A percentile compares a stretch with the other conserved stretches of the same genome.
These are phyloP conservation scores for Saccostrea cuccullata DNA, from an alignment of 1,140 invertebrate genomes.

Conservation along the genomic window DNA sequence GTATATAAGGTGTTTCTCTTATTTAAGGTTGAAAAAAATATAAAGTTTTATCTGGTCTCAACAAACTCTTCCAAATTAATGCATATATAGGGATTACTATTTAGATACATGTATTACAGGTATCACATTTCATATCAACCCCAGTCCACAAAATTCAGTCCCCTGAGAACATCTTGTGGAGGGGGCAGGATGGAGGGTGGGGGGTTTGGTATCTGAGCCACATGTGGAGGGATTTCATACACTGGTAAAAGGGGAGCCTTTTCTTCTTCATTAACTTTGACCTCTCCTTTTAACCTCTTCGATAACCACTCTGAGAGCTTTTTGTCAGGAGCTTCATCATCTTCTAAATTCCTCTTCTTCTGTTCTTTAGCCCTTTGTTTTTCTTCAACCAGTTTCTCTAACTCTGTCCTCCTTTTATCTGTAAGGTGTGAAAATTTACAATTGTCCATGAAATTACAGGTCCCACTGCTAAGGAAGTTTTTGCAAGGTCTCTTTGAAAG, in stretches of 20 bases:
- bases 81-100: too few species aligned
- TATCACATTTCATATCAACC: conserved; percentile 11
- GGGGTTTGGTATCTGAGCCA: conserved; percentile 36
- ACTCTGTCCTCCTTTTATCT: conserved; percentile 29
- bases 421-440: conserved; percentile 55
- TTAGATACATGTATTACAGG: too few species aligned
- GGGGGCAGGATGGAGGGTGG: conserved; percentile 51
- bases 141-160: conserved; percentile 48
- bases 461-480: conserved; percentile 62
- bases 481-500: conserved; percentile 70
- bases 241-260: conserved; percentile 19
- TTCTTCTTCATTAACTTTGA: background rate
- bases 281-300: background rate
- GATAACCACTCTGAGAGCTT: conserved; percentile 1
- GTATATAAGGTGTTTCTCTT: too few species aligned
- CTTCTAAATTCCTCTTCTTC: background rate
- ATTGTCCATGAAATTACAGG: conserved; percentile 50
- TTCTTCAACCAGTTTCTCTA: conserved; percentile 39
- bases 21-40: too few species aligned
- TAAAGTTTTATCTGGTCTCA: too few species aligned
- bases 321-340: background rate
- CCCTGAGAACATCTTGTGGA: conserved; percentile 38
- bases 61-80: too few species aligned
- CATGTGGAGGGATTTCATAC: conserved; percentile 45
- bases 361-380: conserved; percentile 21